Conservation (phyloP, 2,113 vertebrate species). For the Bujurquina vittata region DNA sequence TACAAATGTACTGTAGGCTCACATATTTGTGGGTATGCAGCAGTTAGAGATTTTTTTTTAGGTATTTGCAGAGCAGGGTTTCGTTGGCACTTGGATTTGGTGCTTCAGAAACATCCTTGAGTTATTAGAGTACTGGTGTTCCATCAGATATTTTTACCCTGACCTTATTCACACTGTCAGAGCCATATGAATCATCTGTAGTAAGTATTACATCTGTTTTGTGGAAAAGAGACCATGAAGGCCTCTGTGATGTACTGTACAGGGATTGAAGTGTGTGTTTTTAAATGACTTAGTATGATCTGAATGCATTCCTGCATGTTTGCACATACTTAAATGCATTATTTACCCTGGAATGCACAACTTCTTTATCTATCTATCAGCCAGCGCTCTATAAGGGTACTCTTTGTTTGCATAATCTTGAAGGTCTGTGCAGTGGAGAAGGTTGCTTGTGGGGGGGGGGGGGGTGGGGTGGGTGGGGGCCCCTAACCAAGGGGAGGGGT, state of each 20-base stretch:
- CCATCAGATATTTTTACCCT: background rate
- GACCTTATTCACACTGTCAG: background rate
- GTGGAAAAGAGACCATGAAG: background rate
- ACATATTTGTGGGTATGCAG: background rate
- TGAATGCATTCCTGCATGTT: slow-evolving; percentile 50
- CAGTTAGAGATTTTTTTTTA: background rate
- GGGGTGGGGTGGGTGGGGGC: too few relatives aligned
- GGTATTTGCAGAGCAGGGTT: background rate
- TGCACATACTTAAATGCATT: slow-evolving; percentile 46
- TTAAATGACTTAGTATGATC: slow-evolving; percentile 24
- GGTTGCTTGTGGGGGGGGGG: background rate
- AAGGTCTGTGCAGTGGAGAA: slow-evolving; percentile 17
- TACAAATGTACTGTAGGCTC: background rate
- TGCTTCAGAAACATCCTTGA: background rate
- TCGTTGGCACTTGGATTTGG: slow-evolving; percentile 10
- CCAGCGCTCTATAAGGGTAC: slow-evolving; percentile 31
- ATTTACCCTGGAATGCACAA: slow-evolving; percentile 62
- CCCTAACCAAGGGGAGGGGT: too few relatives aligned
- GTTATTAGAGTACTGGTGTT: background rate
- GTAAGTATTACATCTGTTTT: background rate
- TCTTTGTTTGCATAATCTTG: slow-evolving; percentile 31
- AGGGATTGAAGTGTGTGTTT: slow-evolving; percentile 31
- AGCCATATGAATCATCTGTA: background rate
- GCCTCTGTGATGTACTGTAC: background rate
- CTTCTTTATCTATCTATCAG: slow-evolving; percentile 64